Evolutionary conservation across 2,113 vertebrate genomes (phyloP).

Genomic region (Tapirus terrestris): DNA sequence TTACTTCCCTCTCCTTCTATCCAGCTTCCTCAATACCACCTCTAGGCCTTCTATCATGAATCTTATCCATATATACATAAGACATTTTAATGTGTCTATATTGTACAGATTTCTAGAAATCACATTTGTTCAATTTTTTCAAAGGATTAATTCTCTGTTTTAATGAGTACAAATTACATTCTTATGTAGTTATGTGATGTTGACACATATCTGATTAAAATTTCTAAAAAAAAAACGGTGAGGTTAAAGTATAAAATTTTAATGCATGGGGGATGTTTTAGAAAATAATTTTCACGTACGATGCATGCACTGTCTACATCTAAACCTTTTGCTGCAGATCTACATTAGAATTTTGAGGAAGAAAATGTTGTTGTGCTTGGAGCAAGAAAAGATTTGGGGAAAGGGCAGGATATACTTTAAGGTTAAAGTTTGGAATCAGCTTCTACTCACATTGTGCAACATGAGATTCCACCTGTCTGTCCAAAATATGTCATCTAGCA

Average conservation of each 20-base stretch:
- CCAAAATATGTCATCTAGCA: background rate
- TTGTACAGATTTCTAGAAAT: background rate
- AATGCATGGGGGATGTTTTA: background rate
- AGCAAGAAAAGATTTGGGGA: background rate
- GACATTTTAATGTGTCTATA: background rate
- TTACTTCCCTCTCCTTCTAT: background rate
- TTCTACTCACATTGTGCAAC: background rate
- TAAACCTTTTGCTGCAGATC: background rate
- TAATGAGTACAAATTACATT: background rate
- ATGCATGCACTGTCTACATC: background rate
- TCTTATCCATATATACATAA: background rate
- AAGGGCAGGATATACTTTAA: background rate
- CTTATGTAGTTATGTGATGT: background rate
- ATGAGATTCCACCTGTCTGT: background rate
- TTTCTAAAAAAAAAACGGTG: background rate
- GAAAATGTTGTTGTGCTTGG: background rate
- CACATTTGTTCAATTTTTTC: background rate
- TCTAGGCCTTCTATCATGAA: background rate
- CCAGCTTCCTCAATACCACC: background rate
- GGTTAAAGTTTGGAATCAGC: background rate
- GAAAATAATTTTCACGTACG: background rate
- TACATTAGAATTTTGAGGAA: background rate
- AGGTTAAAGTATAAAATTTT: background rate
- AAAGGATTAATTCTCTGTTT: background rate
- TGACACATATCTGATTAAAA: background rate